These are phyloP conservation scores for Coleophora deauratella DNA, from an alignment of 2,888 invertebrate species.

Conservation along the genomic window DNA sequence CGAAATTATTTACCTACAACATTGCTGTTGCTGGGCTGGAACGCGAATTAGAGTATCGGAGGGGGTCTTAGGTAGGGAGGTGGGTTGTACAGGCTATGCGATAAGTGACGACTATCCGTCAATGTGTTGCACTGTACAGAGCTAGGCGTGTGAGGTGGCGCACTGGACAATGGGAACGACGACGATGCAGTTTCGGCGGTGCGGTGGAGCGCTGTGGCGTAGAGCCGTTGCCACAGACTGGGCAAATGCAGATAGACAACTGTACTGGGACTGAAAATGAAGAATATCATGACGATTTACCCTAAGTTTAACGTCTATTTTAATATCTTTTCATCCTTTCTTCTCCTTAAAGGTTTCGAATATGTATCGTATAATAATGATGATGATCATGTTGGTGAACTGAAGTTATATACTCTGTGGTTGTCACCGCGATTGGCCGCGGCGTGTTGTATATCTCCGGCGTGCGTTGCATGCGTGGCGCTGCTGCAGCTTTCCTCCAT, in stretches of 20 bases:
- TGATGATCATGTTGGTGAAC: too few species aligned
- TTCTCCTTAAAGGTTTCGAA: too few species aligned
- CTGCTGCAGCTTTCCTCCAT: constrained; percentile 62
- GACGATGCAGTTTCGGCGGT: constrained; percentile 35
- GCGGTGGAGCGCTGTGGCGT: constrained; percentile 11
- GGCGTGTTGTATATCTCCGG: constrained; percentile 43
- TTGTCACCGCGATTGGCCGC: constrained; percentile 30
- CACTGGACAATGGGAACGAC: constrained; percentile 34
- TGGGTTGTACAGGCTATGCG: constrained; percentile 35
- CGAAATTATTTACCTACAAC: constrained; percentile 3
- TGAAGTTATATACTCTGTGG: constrained; percentile 20
- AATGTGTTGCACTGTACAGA: constrained; percentile 41
- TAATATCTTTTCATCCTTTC: too few species aligned
- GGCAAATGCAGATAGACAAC: constrained; percentile 29
- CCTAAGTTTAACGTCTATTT: too few species aligned
- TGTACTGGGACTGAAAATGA: neutral
- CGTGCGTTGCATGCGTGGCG: constrained; percentile 37
- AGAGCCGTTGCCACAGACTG: constrained; percentile 28
- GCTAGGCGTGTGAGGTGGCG: constrained; percentile 26
- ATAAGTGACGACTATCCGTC: constrained; percentile 50
- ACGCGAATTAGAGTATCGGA: constrained; percentile 27
- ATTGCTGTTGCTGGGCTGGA: constrained; percentile 18
- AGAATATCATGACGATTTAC: too few species aligned
- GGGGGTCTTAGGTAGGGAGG: constrained; percentile 29
- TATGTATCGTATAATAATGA: too few species aligned